A percentile compares a stretch with the other conserved stretches of the same genome.
These are phyloP conservation scores for Elysia chlorotica DNA, from an alignment of 1,140 invertebrate species.

Conservation along the genomic window DNA sequence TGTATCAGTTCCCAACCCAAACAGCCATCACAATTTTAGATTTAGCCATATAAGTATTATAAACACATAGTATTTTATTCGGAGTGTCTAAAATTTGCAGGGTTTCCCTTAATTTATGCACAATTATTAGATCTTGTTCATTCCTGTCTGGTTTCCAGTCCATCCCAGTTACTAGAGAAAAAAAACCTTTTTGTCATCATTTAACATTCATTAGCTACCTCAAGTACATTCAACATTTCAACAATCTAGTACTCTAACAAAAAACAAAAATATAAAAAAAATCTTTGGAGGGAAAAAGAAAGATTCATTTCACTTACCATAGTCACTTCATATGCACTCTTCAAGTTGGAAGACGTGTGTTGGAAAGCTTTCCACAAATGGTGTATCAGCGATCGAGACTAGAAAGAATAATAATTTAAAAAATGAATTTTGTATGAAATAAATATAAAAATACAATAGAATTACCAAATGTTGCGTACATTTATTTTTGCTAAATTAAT, in stretches of 20 bases:
- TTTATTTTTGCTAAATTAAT: too few relatives aligned
- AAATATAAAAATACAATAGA: neutral
- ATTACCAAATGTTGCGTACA: too few relatives aligned
- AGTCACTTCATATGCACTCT: conserved; percentile 46
- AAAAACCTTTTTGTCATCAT: neutral
- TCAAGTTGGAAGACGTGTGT: conserved; percentile 47
- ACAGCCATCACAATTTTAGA: neutral
- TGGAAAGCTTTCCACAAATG: conserved; percentile 54
- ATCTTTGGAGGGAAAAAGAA: neutral
- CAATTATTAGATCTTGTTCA: too few relatives aligned
- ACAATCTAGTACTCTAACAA: neutral
- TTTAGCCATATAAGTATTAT: neutral
- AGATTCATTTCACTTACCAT: conserved; percentile 34
- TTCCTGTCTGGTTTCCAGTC: too few relatives aligned
- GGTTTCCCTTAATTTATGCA: too few relatives aligned
- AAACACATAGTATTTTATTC: neutral
- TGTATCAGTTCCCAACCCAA: neutral
- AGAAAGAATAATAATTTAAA: neutral
- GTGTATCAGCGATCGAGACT: conserved; percentile 42
- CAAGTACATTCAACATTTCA: too few relatives aligned
- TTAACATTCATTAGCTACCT: neutral
- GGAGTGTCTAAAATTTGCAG: neutral
- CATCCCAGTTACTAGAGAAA: neutral
- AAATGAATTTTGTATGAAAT: neutral
- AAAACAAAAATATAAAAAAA: neutral